These are phyloP conservation scores for Hemibagrus wyckioides DNA, from an alignment of 2,113 vertebrate species.

Conservation along the genomic window DNA sequence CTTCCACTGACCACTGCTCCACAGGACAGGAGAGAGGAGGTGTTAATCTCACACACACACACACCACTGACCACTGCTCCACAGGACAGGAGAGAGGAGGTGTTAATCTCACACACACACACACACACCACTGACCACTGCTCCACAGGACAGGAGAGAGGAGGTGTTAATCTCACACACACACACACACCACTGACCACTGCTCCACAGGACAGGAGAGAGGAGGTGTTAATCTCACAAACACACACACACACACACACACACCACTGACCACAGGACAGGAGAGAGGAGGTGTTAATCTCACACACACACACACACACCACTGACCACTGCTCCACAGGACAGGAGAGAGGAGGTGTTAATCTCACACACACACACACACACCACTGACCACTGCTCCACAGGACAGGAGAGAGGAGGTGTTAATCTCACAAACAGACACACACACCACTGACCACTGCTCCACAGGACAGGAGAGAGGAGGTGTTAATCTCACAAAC, in stretches of 20 bases:
- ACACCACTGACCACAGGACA: no score
- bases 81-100: no score
- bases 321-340: no score
- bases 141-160: no score
- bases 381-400: no score
- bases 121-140: neutral
- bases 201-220: no score
- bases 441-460: constrained; percentile 82
- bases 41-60: neutral
- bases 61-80: no score
- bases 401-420: no score
- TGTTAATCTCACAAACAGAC: neutral
- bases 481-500: neutral
- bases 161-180: neutral
- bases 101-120: neutral
- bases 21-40: neutral
- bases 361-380: neutral
- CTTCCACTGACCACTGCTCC: constrained; percentile 85
- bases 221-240: no score
- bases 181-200: no score
- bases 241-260: neutral
- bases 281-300: no score
- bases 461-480: neutral
- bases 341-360: no score
- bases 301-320: neutral